These are phyloP conservation scores for Percina caprodes DNA, from an alignment of 2,113 vertebrate species.

Conservation along the genomic window DNA sequence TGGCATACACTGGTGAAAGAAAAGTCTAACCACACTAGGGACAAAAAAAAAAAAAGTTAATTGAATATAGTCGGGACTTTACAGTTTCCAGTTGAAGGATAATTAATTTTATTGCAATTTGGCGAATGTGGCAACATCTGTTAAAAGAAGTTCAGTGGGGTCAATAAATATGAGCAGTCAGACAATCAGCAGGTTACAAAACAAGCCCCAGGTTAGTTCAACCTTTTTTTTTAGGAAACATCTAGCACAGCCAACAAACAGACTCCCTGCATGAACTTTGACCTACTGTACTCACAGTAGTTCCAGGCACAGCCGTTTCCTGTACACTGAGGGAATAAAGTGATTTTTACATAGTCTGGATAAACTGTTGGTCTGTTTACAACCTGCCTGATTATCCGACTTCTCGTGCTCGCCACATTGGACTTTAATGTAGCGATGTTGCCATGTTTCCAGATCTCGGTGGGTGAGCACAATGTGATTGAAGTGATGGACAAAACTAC, in stretches of 20 bases:
- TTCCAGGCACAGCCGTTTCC: background rate
- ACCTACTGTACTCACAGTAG: background rate
- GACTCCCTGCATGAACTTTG: background rate
- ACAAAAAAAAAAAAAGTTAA: background rate
- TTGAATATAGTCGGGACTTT: background rate
- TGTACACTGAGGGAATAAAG: background rate
- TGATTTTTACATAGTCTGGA: background rate
- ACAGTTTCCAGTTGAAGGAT: background rate
- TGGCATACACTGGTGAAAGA: background rate
- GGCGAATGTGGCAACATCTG: background rate
- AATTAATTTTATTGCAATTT: background rate
- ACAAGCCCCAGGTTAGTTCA: background rate
- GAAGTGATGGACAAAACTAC: background rate
- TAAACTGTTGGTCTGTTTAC: background rate
- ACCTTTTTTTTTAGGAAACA: background rate
- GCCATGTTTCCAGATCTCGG: background rate
- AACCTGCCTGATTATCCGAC: background rate
- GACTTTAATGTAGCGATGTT: background rate
- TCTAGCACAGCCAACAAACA: background rate
- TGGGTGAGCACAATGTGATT: background rate
- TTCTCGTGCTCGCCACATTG: background rate
- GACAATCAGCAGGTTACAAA: background rate
- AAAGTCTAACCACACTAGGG: background rate
- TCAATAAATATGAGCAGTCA: background rate
- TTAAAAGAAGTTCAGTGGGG: background rate